These are phyloP conservation scores for Mesitornis unicolor DNA, from an alignment of 2,113 vertebrate genomes.

Conservation along the genomic window DNA sequence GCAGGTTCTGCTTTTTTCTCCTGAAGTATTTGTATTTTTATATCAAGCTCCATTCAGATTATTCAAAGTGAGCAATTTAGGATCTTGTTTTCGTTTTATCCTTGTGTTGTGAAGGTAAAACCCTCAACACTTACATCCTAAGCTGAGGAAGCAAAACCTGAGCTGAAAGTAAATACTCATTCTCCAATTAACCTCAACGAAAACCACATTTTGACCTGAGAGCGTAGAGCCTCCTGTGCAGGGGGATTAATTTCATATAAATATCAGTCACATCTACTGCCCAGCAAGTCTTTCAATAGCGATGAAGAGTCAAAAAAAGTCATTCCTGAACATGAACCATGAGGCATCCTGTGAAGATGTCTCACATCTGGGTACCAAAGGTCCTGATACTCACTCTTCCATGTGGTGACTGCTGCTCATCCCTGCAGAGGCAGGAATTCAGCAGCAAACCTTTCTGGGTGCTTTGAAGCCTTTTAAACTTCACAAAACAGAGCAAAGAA, in stretches of 20 bases:
- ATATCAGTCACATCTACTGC: background rate
- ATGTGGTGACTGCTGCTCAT: background rate
- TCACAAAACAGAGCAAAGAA: background rate
- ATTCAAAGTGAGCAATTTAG: background rate
- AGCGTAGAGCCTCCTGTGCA: background rate
- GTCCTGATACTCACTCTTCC: background rate
- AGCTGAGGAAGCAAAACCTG: constrained; percentile 31
- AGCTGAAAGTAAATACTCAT: background rate
- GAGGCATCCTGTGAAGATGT: background rate
- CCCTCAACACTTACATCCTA: background rate
- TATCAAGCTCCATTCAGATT: constrained; percentile 44
- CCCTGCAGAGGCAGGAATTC: background rate
- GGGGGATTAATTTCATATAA: background rate
- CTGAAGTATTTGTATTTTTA: constrained; percentile 20
- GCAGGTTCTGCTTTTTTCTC: background rate
- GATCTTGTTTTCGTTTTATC: constrained; percentile 13
- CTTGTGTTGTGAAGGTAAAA: constrained; percentile 31
- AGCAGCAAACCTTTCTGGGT: background rate
- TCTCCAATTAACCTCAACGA: background rate
- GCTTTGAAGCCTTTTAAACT: background rate
- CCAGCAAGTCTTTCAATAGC: background rate
- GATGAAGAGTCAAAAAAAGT: background rate
- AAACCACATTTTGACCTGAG: background rate
- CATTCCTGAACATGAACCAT: background rate
- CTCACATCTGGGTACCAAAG: background rate